A percentile compares a stretch with the other conserved stretches of the same genome.
phyloP scores from a whole-genome alignment of 2,797 vertebrate species.

The Amblyraja radiata region DNA sequence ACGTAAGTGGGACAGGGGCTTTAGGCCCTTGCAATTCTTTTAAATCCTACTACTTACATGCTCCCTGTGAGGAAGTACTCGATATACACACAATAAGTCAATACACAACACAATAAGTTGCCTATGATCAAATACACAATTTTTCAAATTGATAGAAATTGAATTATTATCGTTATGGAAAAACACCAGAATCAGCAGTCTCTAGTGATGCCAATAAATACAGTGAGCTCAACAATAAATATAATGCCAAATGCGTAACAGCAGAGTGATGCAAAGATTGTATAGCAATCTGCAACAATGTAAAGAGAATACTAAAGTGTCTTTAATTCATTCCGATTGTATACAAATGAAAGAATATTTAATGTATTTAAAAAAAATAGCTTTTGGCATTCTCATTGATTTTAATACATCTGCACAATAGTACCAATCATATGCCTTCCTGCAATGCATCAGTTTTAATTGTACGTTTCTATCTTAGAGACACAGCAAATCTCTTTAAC shows the following conservation, averaged over 20 bases:
- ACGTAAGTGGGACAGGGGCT: no score
- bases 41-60: background rate
- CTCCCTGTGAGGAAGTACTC: background rate
- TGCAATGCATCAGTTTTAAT: background rate
- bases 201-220: no score
- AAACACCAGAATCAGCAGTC: background rate
- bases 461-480: background rate
- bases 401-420: background rate
- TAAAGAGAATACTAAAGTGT: background rate
- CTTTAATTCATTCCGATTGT: background rate
- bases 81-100: background rate
- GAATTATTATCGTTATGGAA: background rate
- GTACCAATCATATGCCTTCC: background rate
- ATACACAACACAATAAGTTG: background rate
- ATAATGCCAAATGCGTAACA: no score
- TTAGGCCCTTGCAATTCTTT: background rate
- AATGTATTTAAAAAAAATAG: background rate
- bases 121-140: no score
- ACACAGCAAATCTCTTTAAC: background rate
- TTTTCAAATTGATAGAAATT: background rate
- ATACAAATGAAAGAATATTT: background rate
- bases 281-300: no score
- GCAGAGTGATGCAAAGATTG: no score
- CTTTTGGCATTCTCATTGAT: background rate
- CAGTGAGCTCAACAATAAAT: no score